These are phyloP conservation scores for Morone chrysops DNA, from an alignment of 2,113 vertebrate species.

Conservation along the genomic window DNA sequence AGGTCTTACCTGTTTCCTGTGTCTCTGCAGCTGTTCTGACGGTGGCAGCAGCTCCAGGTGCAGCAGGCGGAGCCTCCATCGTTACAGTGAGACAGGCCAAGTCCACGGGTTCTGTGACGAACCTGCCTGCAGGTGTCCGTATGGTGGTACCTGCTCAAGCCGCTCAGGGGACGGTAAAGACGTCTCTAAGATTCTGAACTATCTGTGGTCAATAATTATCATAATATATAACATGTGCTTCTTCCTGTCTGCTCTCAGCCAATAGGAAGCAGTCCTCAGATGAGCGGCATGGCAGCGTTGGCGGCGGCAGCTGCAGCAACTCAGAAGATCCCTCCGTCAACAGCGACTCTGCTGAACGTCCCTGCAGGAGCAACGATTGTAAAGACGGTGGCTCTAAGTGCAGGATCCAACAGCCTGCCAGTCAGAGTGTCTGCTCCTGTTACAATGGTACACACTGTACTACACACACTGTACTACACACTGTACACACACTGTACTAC, in stretches of 20 bases:
- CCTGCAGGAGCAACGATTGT: slow-evolving; percentile 87
- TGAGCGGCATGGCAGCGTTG: slow-evolving; percentile 92
- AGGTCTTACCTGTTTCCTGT: not conserved
- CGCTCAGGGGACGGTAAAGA: slow-evolving; percentile 80
- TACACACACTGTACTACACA: not conserved
- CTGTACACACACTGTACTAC: no score
- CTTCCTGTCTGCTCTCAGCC: slow-evolving; percentile 72
- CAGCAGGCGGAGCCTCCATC: slow-evolving; percentile 81
- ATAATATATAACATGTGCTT: no score
- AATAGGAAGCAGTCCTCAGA: slow-evolving; percentile 88
- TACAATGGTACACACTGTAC: slow-evolving; percentile 69
- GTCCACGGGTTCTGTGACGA: slow-evolving; percentile 83
- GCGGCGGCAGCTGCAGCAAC: slow-evolving; percentile 89
- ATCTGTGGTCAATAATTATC: no score
- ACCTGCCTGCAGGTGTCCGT: slow-evolving; percentile 88
- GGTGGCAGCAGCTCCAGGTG: slow-evolving; percentile 84
- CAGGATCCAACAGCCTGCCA: slow-evolving; percentile 80
- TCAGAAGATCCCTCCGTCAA: slow-evolving; percentile 90
- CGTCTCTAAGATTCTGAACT: not conserved
- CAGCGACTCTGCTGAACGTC: slow-evolving; percentile 85
- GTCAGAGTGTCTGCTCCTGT: slow-evolving; percentile 87
- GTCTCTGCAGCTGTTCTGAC: slow-evolving; percentile 84
- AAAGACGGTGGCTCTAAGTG: slow-evolving; percentile 86
- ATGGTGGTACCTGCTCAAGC: slow-evolving; percentile 88
- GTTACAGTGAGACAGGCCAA: slow-evolving; percentile 87